Conservation (phyloP, 2,113 vertebrate species). For the Corvus moneduloides region DNA sequence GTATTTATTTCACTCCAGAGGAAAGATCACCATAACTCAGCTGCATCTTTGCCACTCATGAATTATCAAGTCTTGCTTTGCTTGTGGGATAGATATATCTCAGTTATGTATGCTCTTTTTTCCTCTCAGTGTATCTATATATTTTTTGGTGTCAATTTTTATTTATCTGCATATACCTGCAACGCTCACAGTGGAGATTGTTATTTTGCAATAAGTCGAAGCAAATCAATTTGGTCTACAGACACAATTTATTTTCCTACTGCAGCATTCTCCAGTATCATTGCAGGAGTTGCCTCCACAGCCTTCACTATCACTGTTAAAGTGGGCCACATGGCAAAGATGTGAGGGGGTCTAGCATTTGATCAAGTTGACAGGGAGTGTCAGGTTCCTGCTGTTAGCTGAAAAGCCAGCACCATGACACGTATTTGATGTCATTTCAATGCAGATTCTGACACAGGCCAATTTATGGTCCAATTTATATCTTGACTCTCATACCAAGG, state of each 20-base stretch:
- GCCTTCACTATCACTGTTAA: constrained; percentile 20
- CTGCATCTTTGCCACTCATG: constrained; percentile 68
- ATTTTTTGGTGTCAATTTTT: constrained; percentile 68
- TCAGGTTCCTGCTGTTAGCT: constrained; percentile 54
- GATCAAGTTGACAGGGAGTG: constrained; percentile 68
- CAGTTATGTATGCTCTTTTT: constrained; percentile 67
- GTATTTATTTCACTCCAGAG: constrained; percentile 72
- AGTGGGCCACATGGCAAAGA: constrained; percentile 44
- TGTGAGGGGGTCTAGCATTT: constrained; percentile 51
- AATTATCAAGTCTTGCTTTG: constrained; percentile 68
- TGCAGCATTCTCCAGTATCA: background rate
- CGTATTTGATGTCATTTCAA: constrained; percentile 72
- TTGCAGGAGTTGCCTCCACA: constrained; percentile 3
- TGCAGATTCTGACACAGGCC: constrained; percentile 77
- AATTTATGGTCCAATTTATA: constrained; percentile 83
- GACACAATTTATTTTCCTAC: constrained; percentile 48
- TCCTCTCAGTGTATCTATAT: constrained; percentile 61
- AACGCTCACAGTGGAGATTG: constrained; percentile 62
- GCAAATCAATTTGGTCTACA: constrained; percentile 67
- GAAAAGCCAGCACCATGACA: constrained; percentile 60
- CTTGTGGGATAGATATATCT: constrained; percentile 76
- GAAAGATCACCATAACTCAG: constrained; percentile 67
- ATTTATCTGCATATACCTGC: constrained; percentile 71
- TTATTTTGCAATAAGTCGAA: constrained; percentile 62
- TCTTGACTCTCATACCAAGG: constrained; percentile 75